phyloP scores from a whole-genome alignment of 2,888 invertebrate genomes.

The Cantharis flavilabris region DNA sequence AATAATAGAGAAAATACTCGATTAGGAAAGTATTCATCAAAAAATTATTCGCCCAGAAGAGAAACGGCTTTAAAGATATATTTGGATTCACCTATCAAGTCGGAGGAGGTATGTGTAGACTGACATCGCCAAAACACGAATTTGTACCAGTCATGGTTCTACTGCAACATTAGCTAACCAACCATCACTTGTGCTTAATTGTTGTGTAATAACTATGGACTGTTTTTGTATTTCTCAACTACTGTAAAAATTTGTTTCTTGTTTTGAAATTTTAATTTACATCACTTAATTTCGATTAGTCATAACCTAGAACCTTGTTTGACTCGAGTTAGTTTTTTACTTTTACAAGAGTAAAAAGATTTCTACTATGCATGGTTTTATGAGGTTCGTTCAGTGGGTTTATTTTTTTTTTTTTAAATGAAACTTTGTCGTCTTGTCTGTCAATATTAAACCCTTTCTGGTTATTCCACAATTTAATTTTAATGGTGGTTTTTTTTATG shows the following conservation, averaged over 20 bases:
- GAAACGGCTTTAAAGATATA: constrained; percentile 77
- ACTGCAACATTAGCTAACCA: constrained; percentile 47
- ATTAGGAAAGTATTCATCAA: constrained; percentile 55
- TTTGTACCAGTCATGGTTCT: constrained; percentile 46
- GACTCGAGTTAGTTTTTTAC: constrained; percentile 20
- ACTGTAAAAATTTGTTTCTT: constrained; percentile 3
- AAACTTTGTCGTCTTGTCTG: background rate
- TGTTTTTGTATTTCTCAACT: constrained; percentile 26
- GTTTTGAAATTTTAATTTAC: constrained; percentile 2
- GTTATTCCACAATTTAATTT: constrained; percentile 18
- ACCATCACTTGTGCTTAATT: constrained; percentile 1
- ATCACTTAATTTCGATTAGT: background rate
- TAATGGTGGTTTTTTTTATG: background rate
- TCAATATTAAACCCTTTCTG: background rate
- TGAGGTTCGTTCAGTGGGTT: background rate
- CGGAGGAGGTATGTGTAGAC: constrained; percentile 51
- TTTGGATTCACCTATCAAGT: constrained; percentile 60
- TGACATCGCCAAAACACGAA: constrained; percentile 48
- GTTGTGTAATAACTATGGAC: constrained; percentile 19
- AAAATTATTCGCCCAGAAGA: constrained; percentile 64
- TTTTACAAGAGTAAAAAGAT: background rate
- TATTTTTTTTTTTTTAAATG: background rate
- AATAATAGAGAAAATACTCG: constrained; percentile 63
- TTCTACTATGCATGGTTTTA: background rate
- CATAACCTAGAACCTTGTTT: background rate